These are phyloP conservation scores for Anhinga anhinga DNA, from an alignment of 2,113 vertebrate species.

Conservation along the genomic window DNA sequence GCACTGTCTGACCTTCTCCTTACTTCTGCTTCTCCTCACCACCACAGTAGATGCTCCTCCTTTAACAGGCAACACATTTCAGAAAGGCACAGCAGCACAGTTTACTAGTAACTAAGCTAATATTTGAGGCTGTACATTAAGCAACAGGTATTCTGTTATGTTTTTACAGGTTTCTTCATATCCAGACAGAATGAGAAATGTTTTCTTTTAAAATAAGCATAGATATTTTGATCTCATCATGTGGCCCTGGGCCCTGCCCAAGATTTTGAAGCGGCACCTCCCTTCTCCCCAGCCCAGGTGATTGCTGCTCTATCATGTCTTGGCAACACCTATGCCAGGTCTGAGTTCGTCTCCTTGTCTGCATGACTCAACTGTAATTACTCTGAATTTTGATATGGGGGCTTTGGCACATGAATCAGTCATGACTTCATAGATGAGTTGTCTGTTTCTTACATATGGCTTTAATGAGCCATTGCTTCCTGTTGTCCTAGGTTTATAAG, in stretches of 20 bases:
- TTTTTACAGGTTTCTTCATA: background rate
- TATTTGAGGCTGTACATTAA: background rate
- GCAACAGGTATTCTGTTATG: background rate
- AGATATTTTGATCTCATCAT: background rate
- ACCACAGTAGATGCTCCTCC: background rate
- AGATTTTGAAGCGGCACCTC: background rate
- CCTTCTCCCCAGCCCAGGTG: background rate
- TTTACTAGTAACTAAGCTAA: background rate
- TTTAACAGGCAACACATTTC: background rate
- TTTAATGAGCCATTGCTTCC: background rate
- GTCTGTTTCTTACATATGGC: background rate
- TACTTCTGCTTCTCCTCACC: background rate
- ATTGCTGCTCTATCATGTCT: background rate
- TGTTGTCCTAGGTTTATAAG: background rate
- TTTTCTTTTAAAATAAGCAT: background rate
- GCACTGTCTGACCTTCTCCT: background rate
- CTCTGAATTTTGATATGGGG: background rate
- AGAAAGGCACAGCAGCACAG: background rate
- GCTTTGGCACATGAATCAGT: background rate
- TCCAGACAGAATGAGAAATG: fast-evolving
- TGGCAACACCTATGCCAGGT: background rate
- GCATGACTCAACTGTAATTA: conserved; percentile 20
- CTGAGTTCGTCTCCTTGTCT: background rate
- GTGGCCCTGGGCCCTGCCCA: background rate
- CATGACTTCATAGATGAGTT: background rate